Evolutionary conservation across 2,888 invertebrate species (phyloP).

Genomic region (Ctenicera cuprea): DNA sequence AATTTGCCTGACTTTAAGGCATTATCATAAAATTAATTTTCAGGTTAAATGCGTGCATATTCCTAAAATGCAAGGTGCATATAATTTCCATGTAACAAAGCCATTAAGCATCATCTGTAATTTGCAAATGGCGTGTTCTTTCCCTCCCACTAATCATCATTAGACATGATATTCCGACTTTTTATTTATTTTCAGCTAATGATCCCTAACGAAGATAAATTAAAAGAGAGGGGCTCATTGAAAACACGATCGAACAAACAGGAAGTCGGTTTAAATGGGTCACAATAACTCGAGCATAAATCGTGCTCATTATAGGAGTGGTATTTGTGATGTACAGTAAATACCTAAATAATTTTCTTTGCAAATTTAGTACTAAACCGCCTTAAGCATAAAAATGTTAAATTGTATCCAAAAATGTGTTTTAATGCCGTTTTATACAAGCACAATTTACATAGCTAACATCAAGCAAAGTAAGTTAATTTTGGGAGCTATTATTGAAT

Average conservation of each 20-base stretch:
- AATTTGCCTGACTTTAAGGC: background rate
- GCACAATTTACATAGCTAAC: no score
- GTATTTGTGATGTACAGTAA: background rate
- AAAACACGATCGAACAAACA: conserved; percentile 20
- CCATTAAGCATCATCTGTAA: conserved; percentile 45
- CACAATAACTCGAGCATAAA: conserved; percentile 20
- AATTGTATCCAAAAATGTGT: background rate
- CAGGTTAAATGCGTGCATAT: conserved; percentile 13
- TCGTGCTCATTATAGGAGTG: conserved; percentile 15
- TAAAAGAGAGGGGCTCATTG: conserved; percentile 19
- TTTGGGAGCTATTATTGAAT: no score
- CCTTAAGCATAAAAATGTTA: background rate
- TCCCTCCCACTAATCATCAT: conserved; percentile 42
- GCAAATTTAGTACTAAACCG: background rate
- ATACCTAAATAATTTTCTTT: background rate
- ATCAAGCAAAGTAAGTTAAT: no score
- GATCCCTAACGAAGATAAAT: conserved; percentile 43
- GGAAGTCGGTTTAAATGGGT: conserved; percentile 10
- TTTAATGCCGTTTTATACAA: no score
- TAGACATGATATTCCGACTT: conserved; percentile 41
- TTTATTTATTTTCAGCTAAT: conserved; percentile 38
- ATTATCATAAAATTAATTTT: background rate
- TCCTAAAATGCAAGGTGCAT: conserved; percentile 37
- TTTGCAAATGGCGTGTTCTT: conserved; percentile 45
- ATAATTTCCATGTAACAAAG: conserved; percentile 40